A percentile compares a stretch with the other conserved stretches of the same genome.
Conservation (phyloP, 2,113 vertebrate genomes). For the Microcebus tavaratra region DNA sequence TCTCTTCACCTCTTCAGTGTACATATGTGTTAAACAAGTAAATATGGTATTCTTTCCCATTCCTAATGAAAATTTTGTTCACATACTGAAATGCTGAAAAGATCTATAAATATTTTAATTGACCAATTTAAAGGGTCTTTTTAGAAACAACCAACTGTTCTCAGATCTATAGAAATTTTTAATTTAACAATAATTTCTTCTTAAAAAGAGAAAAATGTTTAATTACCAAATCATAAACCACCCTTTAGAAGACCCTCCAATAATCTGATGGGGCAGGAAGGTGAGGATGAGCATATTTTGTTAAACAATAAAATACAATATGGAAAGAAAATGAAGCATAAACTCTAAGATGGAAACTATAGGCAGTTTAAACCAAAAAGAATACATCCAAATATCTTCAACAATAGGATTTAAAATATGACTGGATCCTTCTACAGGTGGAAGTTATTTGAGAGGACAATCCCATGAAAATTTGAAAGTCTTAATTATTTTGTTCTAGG, state of each 20-base stretch:
- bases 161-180: neutral
- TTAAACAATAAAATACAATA: neutral
- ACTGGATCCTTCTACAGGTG: neutral
- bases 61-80: neutral
- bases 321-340: neutral
- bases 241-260: neutral
- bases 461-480: slow-evolving; percentile 28
- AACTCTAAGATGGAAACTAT: neutral
- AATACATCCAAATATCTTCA: slow-evolving; percentile 27
- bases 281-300: slow-evolving; percentile 15
- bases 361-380: neutral
- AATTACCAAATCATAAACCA: slow-evolving; percentile 13
- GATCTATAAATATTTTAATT: neutral
- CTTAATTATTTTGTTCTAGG: neutral
- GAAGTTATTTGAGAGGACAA: slow-evolving; percentile 20
- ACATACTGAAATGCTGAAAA: neutral
- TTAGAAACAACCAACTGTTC: neutral
- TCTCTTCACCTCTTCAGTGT: neutral
- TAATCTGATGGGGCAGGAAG: neutral
- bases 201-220: neutral
- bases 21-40: neutral
- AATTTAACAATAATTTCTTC: slow-evolving; percentile 30
- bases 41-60: neutral
- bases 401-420: slow-evolving; percentile 47
- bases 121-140: neutral